Base-by-base conservation (phyloP, 2,797 vertebrate genomes). In the Xenentodon cancila region DNA sequence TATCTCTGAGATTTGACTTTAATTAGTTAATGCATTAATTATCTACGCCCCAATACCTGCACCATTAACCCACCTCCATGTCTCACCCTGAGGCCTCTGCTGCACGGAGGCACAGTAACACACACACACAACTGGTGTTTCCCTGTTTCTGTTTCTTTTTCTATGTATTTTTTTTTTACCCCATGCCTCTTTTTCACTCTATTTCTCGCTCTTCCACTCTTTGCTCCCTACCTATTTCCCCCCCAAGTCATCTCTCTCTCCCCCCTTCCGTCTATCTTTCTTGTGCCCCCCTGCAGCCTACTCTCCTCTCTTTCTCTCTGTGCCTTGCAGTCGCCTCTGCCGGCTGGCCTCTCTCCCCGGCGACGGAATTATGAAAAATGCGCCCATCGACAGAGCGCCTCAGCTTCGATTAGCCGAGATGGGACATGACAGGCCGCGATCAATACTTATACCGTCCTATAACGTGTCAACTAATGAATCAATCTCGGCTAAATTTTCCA, bases 401-500 rank as follows among this genome's bases (percentile, higher is more conserved):
- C 96, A 97, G 95, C 95, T 97, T 97, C 96, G 96, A 97, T 97
- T 97, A 97, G 95, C 95, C 94, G 94, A 96, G 96, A 97, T 97
- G 94, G 95, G 96, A 97, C 95, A 97, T 97, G 96, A 97, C 96
- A 97, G 96, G 94, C 93, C 94, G 94, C 96, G 96, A 97, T 97
- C 96, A 97, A 97, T 97, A 97, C 93, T 96, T 95, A 95, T 96
- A 96, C 95, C 96, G 96, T 95, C 96, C 96, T 96, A 96, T 96
- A 96, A 97, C 96, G 96, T 97, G 96, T 97, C 96, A 97, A 97
- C 96, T 97, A 97, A 97, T 97, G 96, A 97, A 97, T 97, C 96
- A 97, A 97, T 97, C 96, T 97, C 96, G 96, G 96, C 95, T 97
- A 97, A 97, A 97, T 97, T 97, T 97, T 97, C 96, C 96, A 97